These are phyloP conservation scores for Fragum whitleyi DNA, from an alignment of 2,888 invertebrate species.

Conservation along the genomic window DNA sequence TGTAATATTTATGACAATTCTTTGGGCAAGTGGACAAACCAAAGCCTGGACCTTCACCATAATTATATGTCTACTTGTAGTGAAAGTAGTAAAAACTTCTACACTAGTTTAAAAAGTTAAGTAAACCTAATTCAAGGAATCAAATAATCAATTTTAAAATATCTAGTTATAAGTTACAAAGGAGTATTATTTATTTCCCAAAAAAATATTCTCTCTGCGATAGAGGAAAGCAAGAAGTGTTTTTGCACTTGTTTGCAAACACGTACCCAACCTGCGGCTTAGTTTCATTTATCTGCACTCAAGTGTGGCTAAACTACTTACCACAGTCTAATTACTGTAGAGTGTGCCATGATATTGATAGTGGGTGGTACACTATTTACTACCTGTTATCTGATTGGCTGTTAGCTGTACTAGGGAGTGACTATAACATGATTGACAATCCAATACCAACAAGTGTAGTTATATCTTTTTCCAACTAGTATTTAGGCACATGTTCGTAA, in stretches of 20 bases:
- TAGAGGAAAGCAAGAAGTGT: no score
- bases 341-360: constrained; percentile 61
- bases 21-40: no score
- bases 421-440: constrained; percentile 49
- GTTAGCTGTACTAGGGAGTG: constrained; percentile 31
- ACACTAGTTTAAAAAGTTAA: no score
- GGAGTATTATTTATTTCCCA: no score
- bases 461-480: constrained; percentile 19
- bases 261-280: constrained; percentile 29
- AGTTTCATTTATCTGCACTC: constrained; percentile 44
- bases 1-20: no score
- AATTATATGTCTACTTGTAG: no score
- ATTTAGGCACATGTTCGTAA: constrained; percentile 24
- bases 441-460: constrained; percentile 64
- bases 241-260: constrained; percentile 34
- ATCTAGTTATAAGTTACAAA: no score
- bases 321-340: constrained; percentile 41
- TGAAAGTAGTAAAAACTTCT: no score
- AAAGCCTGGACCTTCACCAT: no score
- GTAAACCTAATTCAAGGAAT: no score
- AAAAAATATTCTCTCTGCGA: no score
- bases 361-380: constrained; percentile 47
- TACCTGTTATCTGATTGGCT: constrained; percentile 57
- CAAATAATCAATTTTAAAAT: no score
- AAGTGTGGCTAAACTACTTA: constrained; percentile 62